phyloP scores from a whole-genome alignment of 2,113 vertebrate species.

The Corythoichthys haematopterus region DNA sequence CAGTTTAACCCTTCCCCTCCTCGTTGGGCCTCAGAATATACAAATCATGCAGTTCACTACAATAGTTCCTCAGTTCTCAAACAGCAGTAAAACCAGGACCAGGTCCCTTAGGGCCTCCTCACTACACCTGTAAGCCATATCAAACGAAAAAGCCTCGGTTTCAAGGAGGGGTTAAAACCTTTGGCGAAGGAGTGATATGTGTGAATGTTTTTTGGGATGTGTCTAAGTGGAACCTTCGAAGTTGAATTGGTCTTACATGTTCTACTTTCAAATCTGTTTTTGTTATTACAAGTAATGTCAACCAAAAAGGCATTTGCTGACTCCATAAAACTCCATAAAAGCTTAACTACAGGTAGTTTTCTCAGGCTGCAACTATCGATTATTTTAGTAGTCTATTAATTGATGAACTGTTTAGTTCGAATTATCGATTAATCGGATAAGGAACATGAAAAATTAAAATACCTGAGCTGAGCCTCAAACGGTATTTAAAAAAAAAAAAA shows the following conservation, averaged over 20 bases:
- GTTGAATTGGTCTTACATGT: not conserved
- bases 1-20: constrained; percentile 48
- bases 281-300: not conserved
- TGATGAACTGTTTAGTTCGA: no score
- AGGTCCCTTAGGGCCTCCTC: constrained; percentile 27
- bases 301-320: not conserved
- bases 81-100: constrained; percentile 49
- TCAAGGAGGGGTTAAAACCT: constrained; percentile 21
- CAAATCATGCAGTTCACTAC: constrained; percentile 57
- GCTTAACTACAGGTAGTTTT: no score
- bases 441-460: no score
- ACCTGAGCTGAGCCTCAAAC: no score
- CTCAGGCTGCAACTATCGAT: no score
- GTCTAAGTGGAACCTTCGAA: constrained; percentile 18
- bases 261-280: not conserved
- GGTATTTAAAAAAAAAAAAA: no score
- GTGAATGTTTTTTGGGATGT: constrained; percentile 24
- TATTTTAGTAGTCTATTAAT: no score
- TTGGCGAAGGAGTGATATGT: constrained; percentile 44
- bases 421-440: no score
- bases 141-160: constrained; percentile 61
- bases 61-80: constrained; percentile 47
- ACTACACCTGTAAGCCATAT: constrained; percentile 66
- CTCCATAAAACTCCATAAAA: not conserved
- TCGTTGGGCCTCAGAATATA: constrained; percentile 50